Percentiles rank a stretch among this genome's conserved stretches.
phyloP scores from a whole-genome alignment of 1,140 invertebrate genomes.

The Drosophila grimshawi region DNA sequence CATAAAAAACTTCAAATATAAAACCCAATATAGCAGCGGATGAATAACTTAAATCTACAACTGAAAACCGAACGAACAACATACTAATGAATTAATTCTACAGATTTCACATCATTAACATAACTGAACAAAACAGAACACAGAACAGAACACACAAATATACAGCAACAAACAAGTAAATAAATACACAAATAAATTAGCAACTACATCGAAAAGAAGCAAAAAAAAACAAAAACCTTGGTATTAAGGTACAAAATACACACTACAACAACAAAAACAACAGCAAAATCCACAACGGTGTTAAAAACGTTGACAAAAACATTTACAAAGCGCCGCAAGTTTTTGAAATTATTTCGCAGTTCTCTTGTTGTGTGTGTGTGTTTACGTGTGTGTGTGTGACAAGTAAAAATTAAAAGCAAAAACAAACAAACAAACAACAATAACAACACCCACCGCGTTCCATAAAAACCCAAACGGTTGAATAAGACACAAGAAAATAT shows the following conservation, averaged over 20 bases:
- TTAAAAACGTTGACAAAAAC: conserved; percentile 30
- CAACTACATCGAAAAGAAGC: conserved; percentile 23
- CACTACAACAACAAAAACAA: conserved; percentile 3
- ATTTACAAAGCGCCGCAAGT: conserved; percentile 26
- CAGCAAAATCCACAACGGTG: conserved; percentile 1
- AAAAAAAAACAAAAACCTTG: conserved; percentile 35
- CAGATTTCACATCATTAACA: conserved; percentile 36
- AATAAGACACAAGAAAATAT: neutral
- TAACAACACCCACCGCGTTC: conserved; percentile 24
- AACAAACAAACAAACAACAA: conserved; percentile 12
- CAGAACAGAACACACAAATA: conserved; percentile 4
- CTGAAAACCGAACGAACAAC: neutral
- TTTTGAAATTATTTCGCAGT: conserved; percentile 15
- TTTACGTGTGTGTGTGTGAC: conserved; percentile 9
- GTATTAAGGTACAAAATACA: conserved; percentile 41
- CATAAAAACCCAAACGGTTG: conserved; percentile 26
- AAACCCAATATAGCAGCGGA: neutral
- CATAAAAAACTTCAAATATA: neutral
- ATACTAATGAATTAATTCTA: conserved; percentile 5
- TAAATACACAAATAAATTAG: conserved; percentile 49
- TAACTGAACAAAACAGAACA: conserved; percentile 10
- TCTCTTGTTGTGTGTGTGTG: neutral
- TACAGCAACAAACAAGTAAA: conserved; percentile 28
- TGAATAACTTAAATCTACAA: conserved; percentile 13
- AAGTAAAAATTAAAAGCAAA: conserved; percentile 15